Conservation (phyloP, 2,797 vertebrate genomes). For the Taeniopygia guttata region DNA sequence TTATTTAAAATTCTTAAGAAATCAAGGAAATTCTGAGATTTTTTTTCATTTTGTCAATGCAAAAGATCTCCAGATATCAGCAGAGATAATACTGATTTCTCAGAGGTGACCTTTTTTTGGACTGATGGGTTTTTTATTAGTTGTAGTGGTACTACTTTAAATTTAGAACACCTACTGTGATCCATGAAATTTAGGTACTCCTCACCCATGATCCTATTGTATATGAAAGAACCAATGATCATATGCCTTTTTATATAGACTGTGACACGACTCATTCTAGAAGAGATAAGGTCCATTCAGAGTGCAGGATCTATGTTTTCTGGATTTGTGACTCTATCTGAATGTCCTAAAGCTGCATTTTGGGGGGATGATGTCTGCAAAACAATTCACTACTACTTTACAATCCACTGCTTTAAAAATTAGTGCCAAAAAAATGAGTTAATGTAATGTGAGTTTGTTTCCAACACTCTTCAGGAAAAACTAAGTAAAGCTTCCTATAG, state of each 20-base stretch:
- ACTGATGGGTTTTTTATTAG: neutral
- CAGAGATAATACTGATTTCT: neutral
- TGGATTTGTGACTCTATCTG: neutral
- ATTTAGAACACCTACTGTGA: neutral
- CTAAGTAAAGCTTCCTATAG: neutral
- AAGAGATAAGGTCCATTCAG: neutral
- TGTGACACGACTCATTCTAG: neutral
- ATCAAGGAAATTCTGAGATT: neutral
- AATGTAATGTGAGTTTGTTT: neutral
- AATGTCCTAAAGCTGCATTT: neutral
- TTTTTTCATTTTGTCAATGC: neutral
- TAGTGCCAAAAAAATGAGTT: neutral
- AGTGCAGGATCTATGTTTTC: neutral
- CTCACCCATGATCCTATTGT: neutral
- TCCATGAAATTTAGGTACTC: neutral
- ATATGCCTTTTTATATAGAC: neutral
- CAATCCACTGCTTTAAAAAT: neutral
- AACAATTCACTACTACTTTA: neutral
- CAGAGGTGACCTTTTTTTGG: neutral
- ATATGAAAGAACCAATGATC: neutral
- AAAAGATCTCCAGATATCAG: neutral
- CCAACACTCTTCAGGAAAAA: neutral
- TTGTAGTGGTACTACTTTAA: neutral
- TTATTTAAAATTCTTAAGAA: neutral
- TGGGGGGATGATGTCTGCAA: neutral